These are phyloP conservation scores for Sorex maritimensis DNA, from an alignment of 2,797 vertebrate genomes.

Conservation along the genomic window DNA sequence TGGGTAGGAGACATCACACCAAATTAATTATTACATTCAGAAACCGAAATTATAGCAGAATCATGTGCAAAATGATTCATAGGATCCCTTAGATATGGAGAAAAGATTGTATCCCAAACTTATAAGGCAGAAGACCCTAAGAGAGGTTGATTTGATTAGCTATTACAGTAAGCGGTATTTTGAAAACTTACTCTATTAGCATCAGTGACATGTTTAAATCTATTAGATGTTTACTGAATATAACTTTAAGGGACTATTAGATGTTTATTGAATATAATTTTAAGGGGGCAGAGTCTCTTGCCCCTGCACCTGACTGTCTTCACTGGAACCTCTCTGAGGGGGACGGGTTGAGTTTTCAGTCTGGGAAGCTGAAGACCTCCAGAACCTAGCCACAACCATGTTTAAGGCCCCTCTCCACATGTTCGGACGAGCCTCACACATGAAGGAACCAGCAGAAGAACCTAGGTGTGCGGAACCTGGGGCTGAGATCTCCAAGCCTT, in stretches of 20 bases:
- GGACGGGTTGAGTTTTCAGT: no score
- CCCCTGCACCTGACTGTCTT: no score
- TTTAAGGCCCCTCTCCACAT: no score
- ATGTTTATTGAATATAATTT: no score
- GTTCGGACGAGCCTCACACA: no score
- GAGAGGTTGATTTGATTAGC: not conserved
- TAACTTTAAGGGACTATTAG: conserved; percentile 45
- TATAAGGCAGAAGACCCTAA: not conserved
- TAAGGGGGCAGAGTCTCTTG: no score
- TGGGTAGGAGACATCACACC: not conserved
- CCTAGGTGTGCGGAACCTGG: no score
- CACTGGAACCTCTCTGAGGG: no score
- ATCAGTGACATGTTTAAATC: not conserved
- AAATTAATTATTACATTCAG: not conserved
- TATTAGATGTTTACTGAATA: conserved; percentile 44
- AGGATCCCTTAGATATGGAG: not conserved
- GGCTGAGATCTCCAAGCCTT: no score
- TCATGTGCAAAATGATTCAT: not conserved
- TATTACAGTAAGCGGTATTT: not conserved
- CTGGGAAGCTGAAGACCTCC: no score
- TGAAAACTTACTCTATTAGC: conserved; percentile 26
- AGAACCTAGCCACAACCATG: no score
- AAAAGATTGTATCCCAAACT: conserved; percentile 2
- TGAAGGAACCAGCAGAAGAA: no score
- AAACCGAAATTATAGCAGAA: not conserved